Evolutionary conservation across 2,888 invertebrate genomes (phyloP).

Genomic region (Chesias legatella): DNA sequence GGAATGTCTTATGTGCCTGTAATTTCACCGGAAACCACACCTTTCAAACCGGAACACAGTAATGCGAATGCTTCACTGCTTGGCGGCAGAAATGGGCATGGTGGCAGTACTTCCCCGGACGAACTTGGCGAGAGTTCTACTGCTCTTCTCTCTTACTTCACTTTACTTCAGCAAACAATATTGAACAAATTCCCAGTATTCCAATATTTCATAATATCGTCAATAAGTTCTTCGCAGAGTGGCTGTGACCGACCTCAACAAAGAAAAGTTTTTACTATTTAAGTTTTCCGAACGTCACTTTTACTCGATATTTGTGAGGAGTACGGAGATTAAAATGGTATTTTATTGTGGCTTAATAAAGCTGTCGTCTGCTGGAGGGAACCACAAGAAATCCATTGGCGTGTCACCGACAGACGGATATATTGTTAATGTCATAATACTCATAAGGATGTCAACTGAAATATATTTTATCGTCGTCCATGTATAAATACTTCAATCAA

Average conservation of each 20-base stretch:
- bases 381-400: constrained; percentile 13
- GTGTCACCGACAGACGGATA: constrained; percentile 29
- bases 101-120: too few species aligned
- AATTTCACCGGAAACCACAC: too few species aligned
- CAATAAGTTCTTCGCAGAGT: constrained; percentile 13
- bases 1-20: too few species aligned
- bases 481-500: too few species aligned
- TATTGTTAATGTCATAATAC: constrained; percentile 1
- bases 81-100: too few species aligned
- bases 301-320: constrained; percentile 1
- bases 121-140: too few species aligned
- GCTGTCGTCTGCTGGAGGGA: constrained; percentile 25
- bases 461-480: too few species aligned
- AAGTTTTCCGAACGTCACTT: constrained; percentile 20
- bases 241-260: constrained; percentile 2
- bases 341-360: constrained; percentile 26
- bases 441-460: constrained; percentile 18
- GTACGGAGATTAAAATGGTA: constrained; percentile 14
- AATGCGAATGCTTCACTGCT: too few species aligned
- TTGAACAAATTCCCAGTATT: constrained; percentile 4
- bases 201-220: constrained; percentile 8
- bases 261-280: constrained; percentile 18
- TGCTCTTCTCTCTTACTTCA: too few species aligned
- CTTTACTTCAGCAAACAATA: background rate
- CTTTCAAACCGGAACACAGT: too few species aligned